Conservation (phyloP, 1,140 invertebrate species). For the Conus ventricosus region DNA sequence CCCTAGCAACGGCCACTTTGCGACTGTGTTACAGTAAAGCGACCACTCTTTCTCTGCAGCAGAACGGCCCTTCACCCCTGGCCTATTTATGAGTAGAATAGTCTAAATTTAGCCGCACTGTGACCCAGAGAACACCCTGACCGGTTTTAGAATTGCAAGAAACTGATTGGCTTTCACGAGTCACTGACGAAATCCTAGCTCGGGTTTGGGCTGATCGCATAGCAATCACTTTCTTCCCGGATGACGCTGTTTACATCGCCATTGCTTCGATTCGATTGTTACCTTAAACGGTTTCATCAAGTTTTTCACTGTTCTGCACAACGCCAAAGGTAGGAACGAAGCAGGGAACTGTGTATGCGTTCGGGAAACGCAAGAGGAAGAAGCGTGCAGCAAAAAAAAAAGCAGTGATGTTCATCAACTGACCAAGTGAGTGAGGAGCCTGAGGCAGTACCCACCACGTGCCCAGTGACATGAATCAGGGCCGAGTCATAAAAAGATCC, state of each 20-base stretch:
- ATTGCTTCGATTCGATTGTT: neutral
- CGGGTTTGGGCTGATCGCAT: neutral
- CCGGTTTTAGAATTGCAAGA: no score
- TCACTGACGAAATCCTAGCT: no score
- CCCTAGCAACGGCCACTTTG: neutral
- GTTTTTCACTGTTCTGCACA: neutral
- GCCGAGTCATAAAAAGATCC: neutral
- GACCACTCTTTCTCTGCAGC: neutral
- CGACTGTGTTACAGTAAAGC: neutral
- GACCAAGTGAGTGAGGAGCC: neutral
- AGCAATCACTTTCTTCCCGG: neutral
- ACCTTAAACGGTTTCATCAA: neutral
- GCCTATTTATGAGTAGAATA: no score
- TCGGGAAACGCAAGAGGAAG: neutral
- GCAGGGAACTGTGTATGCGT: neutral
- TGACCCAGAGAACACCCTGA: no score
- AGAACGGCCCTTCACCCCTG: neutral
- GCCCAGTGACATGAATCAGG: neutral
- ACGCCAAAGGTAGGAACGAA: neutral
- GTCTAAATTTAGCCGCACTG: no score
- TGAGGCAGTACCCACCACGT: neutral
- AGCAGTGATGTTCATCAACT: neutral
- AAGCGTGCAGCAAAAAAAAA: neutral
- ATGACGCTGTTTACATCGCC: neutral
- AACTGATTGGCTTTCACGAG: no score